Evolutionary conservation across 1,140 invertebrate genomes (phyloP), one percentile per base, ranked within the genome.

Genomic region (Zophobas morio): DNA sequence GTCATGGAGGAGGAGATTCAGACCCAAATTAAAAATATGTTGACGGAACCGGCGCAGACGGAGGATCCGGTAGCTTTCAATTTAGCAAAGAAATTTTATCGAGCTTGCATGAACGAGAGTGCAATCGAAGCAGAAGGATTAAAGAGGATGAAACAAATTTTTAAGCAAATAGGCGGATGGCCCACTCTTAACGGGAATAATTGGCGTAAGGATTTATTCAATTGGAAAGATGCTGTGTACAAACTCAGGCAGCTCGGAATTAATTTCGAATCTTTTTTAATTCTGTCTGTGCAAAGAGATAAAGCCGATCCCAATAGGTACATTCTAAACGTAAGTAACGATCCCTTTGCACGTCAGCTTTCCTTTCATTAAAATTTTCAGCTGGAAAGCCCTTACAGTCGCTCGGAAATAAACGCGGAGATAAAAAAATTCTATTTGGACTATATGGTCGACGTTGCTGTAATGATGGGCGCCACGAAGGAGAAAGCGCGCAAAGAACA

Each of bases 361-460:
- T 6, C 37, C 32, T 73, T 73, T 73, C 37, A 73, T 56, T 73
- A 73, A 73, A 73, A 73, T 54, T 73, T 73, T 56, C 71, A 53
- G 49, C 37, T 73, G 54, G 36, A 51, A 51, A 47, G 8, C 40
- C 54, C 34, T 75, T 75, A 66, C 20, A 72, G 74, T 36, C 47
- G 56, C 39, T 76, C 71, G 20, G 34, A 73, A 60, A 39, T 81
- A 66, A 80, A 56, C 36, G 37, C 32, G 0, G 76, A 82, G 20
- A 71, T 77, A 33, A 80, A 80, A 79, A 40, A n/a, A 5, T 60
- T 51, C 1, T 95, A 95, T 85, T 92, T 93, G 75, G 89, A 91
- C 0, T 96, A 95, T 83, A 94, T 94, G 93, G 92, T 95, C 0
- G 94, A 96, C 77, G 92, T 98, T 47, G 95, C 97, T 0, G 90